phyloP scores from a whole-genome alignment of 1,140 invertebrate genomes.

The Lepidurus arcticus region DNA sequence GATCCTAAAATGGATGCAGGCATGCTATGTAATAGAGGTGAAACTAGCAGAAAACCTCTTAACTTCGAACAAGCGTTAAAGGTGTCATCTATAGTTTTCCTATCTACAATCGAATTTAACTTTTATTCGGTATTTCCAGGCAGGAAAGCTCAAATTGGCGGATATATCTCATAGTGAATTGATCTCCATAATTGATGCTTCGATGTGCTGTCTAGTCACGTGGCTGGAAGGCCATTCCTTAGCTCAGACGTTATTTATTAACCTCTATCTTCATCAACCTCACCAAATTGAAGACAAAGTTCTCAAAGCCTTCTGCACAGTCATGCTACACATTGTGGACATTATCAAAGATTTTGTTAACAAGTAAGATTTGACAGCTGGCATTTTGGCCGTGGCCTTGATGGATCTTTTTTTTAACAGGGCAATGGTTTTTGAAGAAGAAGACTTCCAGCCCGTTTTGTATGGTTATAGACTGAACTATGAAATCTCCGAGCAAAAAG shows the following conservation, averaged over 20 bases:
- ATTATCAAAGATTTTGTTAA: constrained; percentile 84
- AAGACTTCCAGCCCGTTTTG: constrained; percentile 89
- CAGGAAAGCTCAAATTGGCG: constrained; percentile 70
- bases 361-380: constrained; percentile 52
- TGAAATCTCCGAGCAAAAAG: constrained; percentile 75
- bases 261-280: constrained; percentile 90
- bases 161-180: constrained; percentile 63
- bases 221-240: constrained; percentile 93
- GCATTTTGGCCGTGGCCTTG: neutral
- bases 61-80: constrained; percentile 80
- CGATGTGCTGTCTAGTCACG: constrained; percentile 83
- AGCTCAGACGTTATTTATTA: constrained; percentile 95
- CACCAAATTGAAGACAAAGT: constrained; percentile 73
- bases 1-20: constrained; percentile 99
- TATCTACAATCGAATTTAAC: constrained; percentile 37
- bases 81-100: constrained; percentile 44
- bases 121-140: constrained; percentile 36
- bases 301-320: constrained; percentile 78
- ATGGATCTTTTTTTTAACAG: constrained; percentile 43
- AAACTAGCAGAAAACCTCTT: constrained; percentile 59
- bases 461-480: constrained; percentile 84
- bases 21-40: constrained; percentile 87
- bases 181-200: constrained; percentile 78
- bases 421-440: constrained; percentile 84
- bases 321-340: constrained; percentile 83